Base-by-base conservation (phyloP, 2,113 vertebrate genomes). In the Oryzias javanicus region DNA sequence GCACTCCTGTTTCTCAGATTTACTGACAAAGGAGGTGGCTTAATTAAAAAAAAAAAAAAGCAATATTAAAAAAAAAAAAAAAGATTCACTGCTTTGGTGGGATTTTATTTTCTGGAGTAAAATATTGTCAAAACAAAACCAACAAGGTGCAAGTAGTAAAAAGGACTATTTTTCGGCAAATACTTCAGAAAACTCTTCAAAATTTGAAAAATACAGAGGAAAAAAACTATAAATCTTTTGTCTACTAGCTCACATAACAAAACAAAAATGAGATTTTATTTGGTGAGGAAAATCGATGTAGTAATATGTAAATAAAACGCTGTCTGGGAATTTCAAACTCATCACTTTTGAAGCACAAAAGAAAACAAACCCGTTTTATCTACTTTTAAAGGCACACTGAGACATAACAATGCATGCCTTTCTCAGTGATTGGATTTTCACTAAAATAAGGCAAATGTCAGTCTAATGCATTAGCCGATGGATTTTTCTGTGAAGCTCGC, bases 401-500 rank as follows among this genome's bases (percentile, higher is more conserved):
- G 7, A 35, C n/a, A 20, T 42, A 55, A 27, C 2, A n/a, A 29
- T 35, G 49, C 14, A 27, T 47, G 14, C 22, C 59, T 54, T 56
- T 46, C 20, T 42, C 14, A 25, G n/a, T 24, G 20, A 22, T 65
- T 49, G 46, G 14, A 14, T 70, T 3, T 6, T 40, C 18, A 48
- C 16, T 25, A 48, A 15, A 59, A 61, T 25, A 61, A 55, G 62
- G 25, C 49, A 46, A 22, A 35, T 55, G 14, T 44, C 44, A 58
- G 22, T 20, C 14, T 4, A 44, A 42, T 56, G 46, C 1, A 18
- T 18, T 40, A 59, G 41, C 15, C 42, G 27, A 3, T 45, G 24
- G 5, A 64, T 53, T 70, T 62, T 62, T 60, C 40, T 64, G 3
- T 22, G 47, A 59, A 5, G 53, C 20, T 40, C 12, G 27, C 16